Evolutionary conservation across 2,888 invertebrate species (phyloP).

Genomic region (Platerodrilus igneus): DNA sequence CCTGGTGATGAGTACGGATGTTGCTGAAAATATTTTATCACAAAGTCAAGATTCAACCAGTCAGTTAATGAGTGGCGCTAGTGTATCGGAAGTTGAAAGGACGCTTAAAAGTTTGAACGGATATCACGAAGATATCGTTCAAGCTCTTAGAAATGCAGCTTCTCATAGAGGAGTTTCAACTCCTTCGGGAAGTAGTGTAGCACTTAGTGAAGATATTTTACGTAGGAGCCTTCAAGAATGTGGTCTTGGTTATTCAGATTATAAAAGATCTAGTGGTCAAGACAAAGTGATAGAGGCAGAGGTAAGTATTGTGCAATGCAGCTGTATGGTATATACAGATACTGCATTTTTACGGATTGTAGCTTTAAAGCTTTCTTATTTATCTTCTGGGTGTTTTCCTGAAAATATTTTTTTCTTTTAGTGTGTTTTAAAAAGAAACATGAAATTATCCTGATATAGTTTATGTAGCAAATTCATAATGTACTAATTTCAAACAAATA

Average conservation of each 20-base stretch:
- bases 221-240: slow-evolving; percentile 65
- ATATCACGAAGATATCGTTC: slow-evolving; percentile 88
- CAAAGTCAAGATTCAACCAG: slow-evolving; percentile 60
- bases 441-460: no score
- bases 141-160: slow-evolving; percentile 82
- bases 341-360: no score
- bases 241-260: slow-evolving; percentile 54
- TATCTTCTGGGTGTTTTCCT: no score
- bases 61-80: slow-evolving; percentile 52
- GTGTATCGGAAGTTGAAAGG: slow-evolving; percentile 74
- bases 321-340: no score
- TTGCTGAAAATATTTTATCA: slow-evolving; percentile 54
- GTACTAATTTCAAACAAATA: no score
- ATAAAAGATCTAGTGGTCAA: slow-evolving; percentile 59
- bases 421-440: no score
- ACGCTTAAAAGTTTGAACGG: slow-evolving; percentile 86
- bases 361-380: no score
- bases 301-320: no score
- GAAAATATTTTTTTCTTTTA: no score
- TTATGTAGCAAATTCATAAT: no score
- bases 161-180: slow-evolving; percentile 53
- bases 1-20: slow-evolving; percentile 63
- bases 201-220: slow-evolving; percentile 64
- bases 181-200: slow-evolving; percentile 60
- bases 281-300: slow-evolving; percentile 73